Evolutionary conservation across 2,797 vertebrate genomes (phyloP).

Genomic region (Macrochelys suwanniensis): DNA sequence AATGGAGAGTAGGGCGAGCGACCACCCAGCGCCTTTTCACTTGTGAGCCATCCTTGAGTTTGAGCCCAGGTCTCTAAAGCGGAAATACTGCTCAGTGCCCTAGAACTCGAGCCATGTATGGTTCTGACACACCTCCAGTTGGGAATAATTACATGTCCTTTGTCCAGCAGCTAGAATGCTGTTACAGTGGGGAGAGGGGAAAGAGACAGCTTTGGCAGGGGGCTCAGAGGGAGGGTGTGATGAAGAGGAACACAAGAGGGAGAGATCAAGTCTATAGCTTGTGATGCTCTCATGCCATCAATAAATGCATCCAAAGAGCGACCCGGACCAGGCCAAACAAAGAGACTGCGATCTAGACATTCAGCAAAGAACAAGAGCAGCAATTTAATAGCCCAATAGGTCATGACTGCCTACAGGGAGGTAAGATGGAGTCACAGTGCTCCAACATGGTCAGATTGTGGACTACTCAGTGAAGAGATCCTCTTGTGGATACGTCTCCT

Average conservation of each 20-base stretch:
- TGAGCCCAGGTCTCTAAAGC: background rate
- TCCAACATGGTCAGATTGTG: background rate
- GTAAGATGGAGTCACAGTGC: background rate
- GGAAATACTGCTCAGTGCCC: background rate
- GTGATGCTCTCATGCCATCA: background rate
- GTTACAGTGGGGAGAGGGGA: background rate
- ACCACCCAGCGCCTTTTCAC: slow-evolving; percentile 13
- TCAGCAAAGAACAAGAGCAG: background rate
- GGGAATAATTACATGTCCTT: background rate
- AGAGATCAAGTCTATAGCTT: background rate
- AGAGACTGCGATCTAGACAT: background rate
- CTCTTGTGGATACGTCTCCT: background rate
- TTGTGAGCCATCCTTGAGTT: background rate
- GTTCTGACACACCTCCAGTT: background rate
- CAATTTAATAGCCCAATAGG: background rate
- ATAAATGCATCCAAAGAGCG: background rate
- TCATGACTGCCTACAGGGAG: background rate
- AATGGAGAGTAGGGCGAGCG: background rate
- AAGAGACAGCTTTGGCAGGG: background rate
- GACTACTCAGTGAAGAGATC: background rate
- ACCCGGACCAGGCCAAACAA: background rate
- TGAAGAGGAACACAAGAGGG: background rate
- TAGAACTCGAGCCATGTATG: background rate
- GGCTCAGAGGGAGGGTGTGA: background rate
- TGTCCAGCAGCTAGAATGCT: background rate